Evolutionary conservation across 2,113 vertebrate species (phyloP), one percentile per base, ranked within the genome.

Genomic region (Chauna torquata): DNA sequence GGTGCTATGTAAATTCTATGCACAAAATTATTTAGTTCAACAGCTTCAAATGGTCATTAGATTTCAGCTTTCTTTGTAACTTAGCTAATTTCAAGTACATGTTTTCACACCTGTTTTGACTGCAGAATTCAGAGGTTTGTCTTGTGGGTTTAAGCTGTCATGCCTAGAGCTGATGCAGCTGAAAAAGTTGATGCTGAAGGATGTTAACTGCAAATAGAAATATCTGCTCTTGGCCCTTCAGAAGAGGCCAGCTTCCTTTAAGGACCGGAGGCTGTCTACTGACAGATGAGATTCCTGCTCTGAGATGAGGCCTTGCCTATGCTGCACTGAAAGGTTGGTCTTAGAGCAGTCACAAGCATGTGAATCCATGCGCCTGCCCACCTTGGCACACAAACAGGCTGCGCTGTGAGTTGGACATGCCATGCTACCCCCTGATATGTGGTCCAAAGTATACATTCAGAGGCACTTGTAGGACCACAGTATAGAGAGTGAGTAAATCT

Each of bases 401-500:
- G 52, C 17, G 2, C 49, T 4, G 7, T 20, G 40, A 30, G 24
- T 5, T 70, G 42, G 28, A n/a, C n/a, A 1, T 72, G 69, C 89
- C 76, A 54, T 74, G 38, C 49, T 86, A 17, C 22, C 12, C 5
- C 11, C 36, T 68, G 32, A 17, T 19, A 16, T 0, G 0, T 40
- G 38, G 47, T 70, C 59, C 57, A 32, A 17, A 40, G 23, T 2
- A 0, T 55, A 22, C 2, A 1, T 42, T 81, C 52, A n/a, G 27
- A 49, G 59, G 16, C 47, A 32, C 49, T 71, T 76, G 25, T 34
- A 59, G 38, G 34, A 44, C 27, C 69, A 54, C 2, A 4, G 15
- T 38, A 5, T 3, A 18, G 52, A 42, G 47, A 82, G 38, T n/a
- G 40, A 77, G 28, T 25, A 75, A 4, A 20, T 82, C 52, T 90